phyloP scores from a whole-genome alignment of 64 coral and sea anemone species.

The Stichodactyla helianthus region DNA sequence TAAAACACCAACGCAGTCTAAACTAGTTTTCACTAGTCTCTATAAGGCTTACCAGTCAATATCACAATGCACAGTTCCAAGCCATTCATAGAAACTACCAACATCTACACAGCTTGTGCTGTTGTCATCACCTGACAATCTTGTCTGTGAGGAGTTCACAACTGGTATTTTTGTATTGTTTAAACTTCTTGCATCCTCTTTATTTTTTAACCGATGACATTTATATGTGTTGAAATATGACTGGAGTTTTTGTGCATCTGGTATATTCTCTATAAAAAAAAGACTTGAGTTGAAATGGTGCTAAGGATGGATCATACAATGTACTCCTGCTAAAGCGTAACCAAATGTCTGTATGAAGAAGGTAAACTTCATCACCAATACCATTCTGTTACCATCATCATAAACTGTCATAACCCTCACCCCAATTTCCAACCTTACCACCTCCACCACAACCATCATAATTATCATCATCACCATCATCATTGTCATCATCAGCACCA shows the following conservation, averaged over 20 bases:
- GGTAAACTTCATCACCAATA: too few relatives aligned
- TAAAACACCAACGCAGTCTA: too few relatives aligned
- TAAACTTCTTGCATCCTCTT: conserved; percentile 17
- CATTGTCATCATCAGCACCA: too few relatives aligned
- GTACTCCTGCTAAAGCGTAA: too few relatives aligned
- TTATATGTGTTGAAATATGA: conserved; percentile 54
- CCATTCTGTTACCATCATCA: too few relatives aligned
- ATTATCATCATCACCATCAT: too few relatives aligned
- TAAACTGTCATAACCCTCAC: too few relatives aligned
- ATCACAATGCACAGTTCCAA: conserved; percentile 74
- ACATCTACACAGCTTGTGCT: conserved; percentile 43
- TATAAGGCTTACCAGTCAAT: conserved; percentile 77
- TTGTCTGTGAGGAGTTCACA: conserved; percentile 30
- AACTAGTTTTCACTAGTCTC: too few relatives aligned
- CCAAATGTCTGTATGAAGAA: too few relatives aligned
- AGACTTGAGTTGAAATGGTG: not conserved
- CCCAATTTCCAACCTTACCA: too few relatives aligned
- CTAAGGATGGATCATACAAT: too few relatives aligned
- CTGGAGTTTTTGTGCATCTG: conserved; percentile 40
- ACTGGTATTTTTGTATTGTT: conserved; percentile 35
- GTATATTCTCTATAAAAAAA: conserved; percentile 30
- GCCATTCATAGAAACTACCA: conserved; percentile 81
- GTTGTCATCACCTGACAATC: conserved; percentile 32
- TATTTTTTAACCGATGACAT: conserved; percentile 30
- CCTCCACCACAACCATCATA: too few relatives aligned